Conservation (phyloP, 2,797 vertebrate genomes). For the Muscicapa striata region DNA sequence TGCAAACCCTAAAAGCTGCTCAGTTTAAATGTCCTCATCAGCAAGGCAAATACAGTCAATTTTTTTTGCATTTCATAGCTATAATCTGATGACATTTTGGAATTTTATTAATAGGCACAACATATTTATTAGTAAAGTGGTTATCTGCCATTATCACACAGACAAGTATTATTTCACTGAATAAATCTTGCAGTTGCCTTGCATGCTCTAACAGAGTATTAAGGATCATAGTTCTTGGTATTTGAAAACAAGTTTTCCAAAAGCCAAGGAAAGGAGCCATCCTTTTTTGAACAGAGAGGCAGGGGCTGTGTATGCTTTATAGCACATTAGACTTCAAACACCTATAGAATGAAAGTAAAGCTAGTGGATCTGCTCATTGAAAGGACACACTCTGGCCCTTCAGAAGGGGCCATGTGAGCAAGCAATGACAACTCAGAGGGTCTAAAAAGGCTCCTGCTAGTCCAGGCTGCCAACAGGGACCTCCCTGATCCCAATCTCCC, state of each 20-base stretch:
- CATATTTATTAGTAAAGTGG: background rate
- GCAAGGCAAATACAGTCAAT: background rate
- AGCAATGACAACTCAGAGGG: background rate
- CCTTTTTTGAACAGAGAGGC: background rate
- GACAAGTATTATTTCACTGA: background rate
- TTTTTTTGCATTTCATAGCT: background rate
- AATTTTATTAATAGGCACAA: background rate
- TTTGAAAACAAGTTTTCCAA: background rate
- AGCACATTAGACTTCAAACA: background rate
- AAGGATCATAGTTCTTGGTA: background rate
- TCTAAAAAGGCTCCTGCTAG: background rate
- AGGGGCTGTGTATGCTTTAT: background rate
- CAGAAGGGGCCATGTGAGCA: background rate
- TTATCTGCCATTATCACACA: background rate
- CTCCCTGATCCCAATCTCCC: background rate
- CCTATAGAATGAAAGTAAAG: background rate
- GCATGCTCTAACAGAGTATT: background rate
- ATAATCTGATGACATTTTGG: background rate
- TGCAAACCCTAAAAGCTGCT: background rate
- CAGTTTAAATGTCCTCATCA: background rate
- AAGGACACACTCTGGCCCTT: background rate
- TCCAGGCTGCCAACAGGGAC: background rate
- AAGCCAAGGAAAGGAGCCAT: background rate
- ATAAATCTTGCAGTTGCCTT: background rate
- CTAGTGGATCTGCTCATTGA: fast-evolving